Evolutionary conservation across 64 coral and sea anemone species (phyloP), one percentile per base, ranked within the genome.

Genomic region (Cladopsammia gracilis): DNA sequence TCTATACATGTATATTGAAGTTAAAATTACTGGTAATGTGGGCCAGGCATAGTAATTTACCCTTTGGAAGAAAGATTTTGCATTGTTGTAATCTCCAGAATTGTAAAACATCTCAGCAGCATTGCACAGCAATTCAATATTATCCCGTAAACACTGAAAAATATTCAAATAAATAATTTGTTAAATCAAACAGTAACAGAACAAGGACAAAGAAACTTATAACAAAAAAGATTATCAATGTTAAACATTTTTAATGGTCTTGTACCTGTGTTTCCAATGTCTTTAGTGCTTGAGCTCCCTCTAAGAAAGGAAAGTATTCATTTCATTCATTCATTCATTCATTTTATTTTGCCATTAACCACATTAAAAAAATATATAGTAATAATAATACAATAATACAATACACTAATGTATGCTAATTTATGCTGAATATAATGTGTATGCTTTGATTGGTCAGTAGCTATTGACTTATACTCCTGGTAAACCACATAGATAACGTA

Each of bases 231-330:
- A 34, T 34, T 34, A 34, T n/a, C 52, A 54, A 54, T 56, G 53
- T 56, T 10, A 56, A 56, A 56, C 12, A 56, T 6, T 56, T 10
- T 56, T 56, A 1, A 65, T 0, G 24, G 5, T 56, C 57, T 57
- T 65, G 5, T 51, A 97, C 97, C 94, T 98, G 93, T 72, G 76
- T 61, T 99, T 99, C 98, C 62, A 99, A 74, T 58, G 91, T 82
- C 83, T 99, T 96, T 42, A 99, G 90, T 57, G 89, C 76, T 44
- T 91, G 88, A 78, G 94, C 94, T 53, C 91, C 98, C 60, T 94
- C 98, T 99, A 71, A 13, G n/a, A 2, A 86, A 34, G 72, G 43
- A 72, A 68, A 60, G 44, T 11, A 92, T 64, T 18, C n/a, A 60
- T n/a, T 83, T 61, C 73, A 26, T 88, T 43, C n/a, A n/a, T n/a